Base-by-base conservation (phyloP, 1,140 invertebrate genomes). In the Sesamia nonagrioides region DNA sequence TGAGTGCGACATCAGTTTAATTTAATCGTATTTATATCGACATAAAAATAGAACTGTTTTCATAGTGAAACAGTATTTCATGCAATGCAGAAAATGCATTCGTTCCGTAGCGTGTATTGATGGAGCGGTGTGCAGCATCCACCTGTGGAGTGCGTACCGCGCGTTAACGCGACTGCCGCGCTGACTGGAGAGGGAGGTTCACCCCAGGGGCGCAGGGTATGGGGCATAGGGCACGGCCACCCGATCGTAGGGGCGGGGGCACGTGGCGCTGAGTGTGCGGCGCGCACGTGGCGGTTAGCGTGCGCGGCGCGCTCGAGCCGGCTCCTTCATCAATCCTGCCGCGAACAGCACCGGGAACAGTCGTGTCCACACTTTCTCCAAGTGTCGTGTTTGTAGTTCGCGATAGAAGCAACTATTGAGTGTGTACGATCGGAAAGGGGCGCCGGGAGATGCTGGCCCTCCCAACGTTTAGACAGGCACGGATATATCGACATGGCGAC, bases 401-500 rank as follows among this genome's bases (percentile, higher is more conserved):
- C 73, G 42, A 79, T 15, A 40, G 50, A 77, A 69, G 81, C 69
- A 87, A 92, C 79, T 68, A 91, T 93, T 90, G 91, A 92, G 88
- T 87, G 85, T 58, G 74, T 78, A 7, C 80, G 76, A 33, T 56
- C 48, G 60, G 74, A 87, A 0, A 74, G 73, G 48, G 75, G 75
- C 73, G 80, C 82, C 78, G 83, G 77, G 42, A 81, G 78, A 78
- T 85, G 86, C 82, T 89, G 89, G 89, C 88, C 89, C 48, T 69
- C 86, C 42, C 84, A 71, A 42, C 88, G 90, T 45, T 84, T 92
- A 6, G 92, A 93, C 79, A 85, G 89, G 0, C 88, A 92, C 83
- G 92, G 92, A 3, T 93, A 93, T 50, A 93, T 93, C 79, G 92
- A 93, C 63, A 93, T 93, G 92, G 92, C 86, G 17, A 90, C 88